Evolutionary conservation across 1,140 invertebrate genomes (phyloP), one percentile per base, ranked within the genome.

Genomic region (Galleria mellonella): DNA sequence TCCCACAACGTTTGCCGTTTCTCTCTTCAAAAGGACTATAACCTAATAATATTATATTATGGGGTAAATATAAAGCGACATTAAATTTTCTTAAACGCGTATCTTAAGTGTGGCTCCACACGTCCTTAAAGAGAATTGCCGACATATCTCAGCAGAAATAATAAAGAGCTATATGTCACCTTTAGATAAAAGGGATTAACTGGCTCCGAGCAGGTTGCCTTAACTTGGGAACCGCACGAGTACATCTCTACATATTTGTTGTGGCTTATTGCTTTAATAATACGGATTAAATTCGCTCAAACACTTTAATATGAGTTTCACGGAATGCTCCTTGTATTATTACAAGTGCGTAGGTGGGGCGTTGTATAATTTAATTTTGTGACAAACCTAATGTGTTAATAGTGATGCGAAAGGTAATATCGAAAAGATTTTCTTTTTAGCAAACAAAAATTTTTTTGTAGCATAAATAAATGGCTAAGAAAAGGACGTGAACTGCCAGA

Each of bases 101-200:
- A 37, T 37, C 35, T 17, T 15, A 23, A 23, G 17, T 23, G 17
- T 3, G 9, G 35, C 14, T 23, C 17, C 30, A 32, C 12, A 10
- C 11, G 42, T 49, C 55, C 58, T 69, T 56, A 56, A 54, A 60
- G 56, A 47, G 68, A 70, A 72, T 71, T 77, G 67, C 59, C 55
- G 55, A 64, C 67, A 72, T 72, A 71, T 73, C 72, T 78, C 66
- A 74, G 51, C 59, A 75, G 66, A 82, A 79, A 79, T 83, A 83
- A 83, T 79, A 79, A 77, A 77, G 72, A 73, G 59, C 71, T 55
- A 55, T 65, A 65, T 73, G 78, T 79, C 75, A 79, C 78, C 73
- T 83, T 66, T 62, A 83, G 78, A 83, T 83, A 77, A 83, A 83
- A 73, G 69, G 73, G 69, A 75, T 83, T 79, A 75, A 72, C 69